Percentiles rank a stretch among this genome's conserved stretches.
These are phyloP conservation scores for Coelinius sp. DNA, from an alignment of 2,888 invertebrate species.

Conservation along the genomic window DNA sequence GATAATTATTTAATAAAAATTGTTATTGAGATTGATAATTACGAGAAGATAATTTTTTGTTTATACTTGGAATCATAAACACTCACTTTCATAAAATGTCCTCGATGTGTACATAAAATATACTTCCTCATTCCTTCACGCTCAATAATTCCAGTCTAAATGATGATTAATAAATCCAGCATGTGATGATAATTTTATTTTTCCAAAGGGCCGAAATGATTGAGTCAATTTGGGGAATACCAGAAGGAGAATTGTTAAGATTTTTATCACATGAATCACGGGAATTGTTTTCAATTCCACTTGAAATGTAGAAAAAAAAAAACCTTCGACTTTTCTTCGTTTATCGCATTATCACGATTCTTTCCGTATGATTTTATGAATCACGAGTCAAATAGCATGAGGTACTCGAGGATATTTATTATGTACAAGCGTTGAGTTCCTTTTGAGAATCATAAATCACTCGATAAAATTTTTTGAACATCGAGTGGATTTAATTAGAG, in stretches of 20 bases:
- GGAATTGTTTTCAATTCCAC: not conserved
- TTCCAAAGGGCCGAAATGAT: not conserved
- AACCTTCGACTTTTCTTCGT: no score
- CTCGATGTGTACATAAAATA: not conserved
- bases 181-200: not conserved
- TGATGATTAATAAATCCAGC: not conserved
- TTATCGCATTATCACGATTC: no score
- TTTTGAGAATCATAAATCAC: no score
- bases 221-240: not conserved
- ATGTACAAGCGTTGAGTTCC: no score
- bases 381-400: no score
- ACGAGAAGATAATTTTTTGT: not conserved
- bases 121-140: not conserved
- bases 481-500: not conserved
- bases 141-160: not conserved
- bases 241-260: not conserved
- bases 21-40: no score
- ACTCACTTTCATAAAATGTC: not conserved
- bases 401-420: no score
- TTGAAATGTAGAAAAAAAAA: not conserved
- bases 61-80: not conserved
- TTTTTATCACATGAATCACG: not conserved
- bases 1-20: no score
- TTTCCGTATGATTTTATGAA: no score
- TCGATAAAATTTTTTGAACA: no score